Evolutionary conservation across 2,888 invertebrate species (phyloP).

Genomic region (Octodonta nipae): DNA sequence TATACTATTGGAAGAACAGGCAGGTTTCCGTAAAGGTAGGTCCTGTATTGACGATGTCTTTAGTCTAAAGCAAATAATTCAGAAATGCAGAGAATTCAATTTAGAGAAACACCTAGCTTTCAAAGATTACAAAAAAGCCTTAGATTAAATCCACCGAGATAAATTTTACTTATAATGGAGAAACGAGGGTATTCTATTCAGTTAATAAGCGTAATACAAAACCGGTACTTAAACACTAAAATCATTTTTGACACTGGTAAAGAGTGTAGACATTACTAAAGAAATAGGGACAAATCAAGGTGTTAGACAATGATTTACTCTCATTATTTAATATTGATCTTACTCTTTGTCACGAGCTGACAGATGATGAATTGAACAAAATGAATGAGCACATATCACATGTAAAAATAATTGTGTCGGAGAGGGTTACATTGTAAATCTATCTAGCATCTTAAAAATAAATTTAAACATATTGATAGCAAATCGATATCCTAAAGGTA

Average conservation of each 20-base stretch:
- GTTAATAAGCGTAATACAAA: no score
- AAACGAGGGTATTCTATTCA: no score
- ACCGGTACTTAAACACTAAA: no score
- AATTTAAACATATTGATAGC: slow-evolving; percentile 20
- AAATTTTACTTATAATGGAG: no score
- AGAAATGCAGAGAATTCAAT: slow-evolving; percentile 1
- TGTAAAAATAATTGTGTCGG: slow-evolving; percentile 32
- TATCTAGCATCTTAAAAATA: slow-evolving; percentile 19
- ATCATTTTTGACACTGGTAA: no score
- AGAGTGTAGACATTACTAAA: no score
- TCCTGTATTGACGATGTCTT: no score
- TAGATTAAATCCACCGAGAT: no score
- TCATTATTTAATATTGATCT: slow-evolving; percentile 67
- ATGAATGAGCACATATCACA: slow-evolving; percentile 36
- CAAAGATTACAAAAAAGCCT: no score
- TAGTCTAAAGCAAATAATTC: background rate
- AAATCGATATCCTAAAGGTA: slow-evolving; percentile 21
- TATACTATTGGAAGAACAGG: slow-evolving; percentile 1
- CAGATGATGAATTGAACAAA: slow-evolving; percentile 31
- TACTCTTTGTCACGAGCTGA: slow-evolving; percentile 42
- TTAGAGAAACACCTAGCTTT: background rate
- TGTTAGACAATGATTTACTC: no score
- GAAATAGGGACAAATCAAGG: no score
- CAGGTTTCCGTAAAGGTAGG: no score
- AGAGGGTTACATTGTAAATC: slow-evolving; percentile 28